A percentile compares a stretch with the other conserved stretches of the same genome.
Conservation (phyloP, 2,113 vertebrate genomes). For the Ailurus styani region DNA sequence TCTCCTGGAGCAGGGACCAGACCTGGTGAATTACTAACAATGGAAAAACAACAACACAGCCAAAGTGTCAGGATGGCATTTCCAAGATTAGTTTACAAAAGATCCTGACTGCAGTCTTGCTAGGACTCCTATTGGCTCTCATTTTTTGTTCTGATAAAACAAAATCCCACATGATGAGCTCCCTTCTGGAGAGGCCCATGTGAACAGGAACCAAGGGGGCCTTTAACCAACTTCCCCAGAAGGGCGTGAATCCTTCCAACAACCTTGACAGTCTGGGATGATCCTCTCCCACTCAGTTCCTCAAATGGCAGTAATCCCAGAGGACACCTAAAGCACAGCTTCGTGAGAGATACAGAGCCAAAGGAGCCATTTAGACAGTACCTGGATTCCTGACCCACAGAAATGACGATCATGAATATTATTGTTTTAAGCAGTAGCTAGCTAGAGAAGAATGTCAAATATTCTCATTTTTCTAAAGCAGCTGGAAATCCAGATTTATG, state of each 20-base stretch:
- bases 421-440: background rate
- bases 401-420: background rate
- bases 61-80: background rate
- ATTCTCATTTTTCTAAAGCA: background rate
- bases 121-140: background rate
- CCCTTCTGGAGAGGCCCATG: background rate
- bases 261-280: background rate
- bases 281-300: background rate
- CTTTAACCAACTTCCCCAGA: background rate
- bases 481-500: background rate
- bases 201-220: background rate
- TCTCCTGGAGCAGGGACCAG: background rate
- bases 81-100: background rate
- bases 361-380: no score
- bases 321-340: accelerated
- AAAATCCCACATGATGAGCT: background rate
- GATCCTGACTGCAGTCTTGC: background rate
- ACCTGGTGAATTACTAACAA: background rate
- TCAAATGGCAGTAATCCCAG: no score
- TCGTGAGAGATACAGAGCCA: background rate
- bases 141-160: background rate
- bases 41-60: background rate
- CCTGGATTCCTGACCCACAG: background rate
- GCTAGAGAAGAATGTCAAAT: background rate
- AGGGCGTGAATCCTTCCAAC: background rate